Conservation (phyloP, 2,888 invertebrate species). For the Drosophila mayaguana region DNA sequence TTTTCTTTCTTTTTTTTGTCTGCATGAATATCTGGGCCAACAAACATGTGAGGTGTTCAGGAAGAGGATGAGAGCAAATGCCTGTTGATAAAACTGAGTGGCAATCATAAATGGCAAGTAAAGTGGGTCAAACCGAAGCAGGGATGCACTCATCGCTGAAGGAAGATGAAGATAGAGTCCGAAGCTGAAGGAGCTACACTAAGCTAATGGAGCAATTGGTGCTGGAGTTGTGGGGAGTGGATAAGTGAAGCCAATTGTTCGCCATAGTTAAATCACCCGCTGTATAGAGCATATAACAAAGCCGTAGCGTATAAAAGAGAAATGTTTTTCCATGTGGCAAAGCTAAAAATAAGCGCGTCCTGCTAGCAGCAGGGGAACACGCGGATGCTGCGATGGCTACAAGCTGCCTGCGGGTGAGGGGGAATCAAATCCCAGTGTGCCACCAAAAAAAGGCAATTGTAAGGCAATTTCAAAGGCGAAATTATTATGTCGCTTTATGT, state of each 20-base stretch:
- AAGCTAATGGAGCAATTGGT: neutral
- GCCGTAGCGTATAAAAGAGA: conserved; percentile 38
- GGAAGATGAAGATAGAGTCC: too few relatives aligned
- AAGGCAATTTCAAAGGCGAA: conserved; percentile 78
- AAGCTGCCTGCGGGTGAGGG: neutral
- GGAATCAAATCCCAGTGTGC: conserved; percentile 44
- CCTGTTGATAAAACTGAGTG: conserved; percentile 58
- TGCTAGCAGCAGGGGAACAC: conserved; percentile 6
- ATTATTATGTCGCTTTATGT: conserved; percentile 79
- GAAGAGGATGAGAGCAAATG: conserved; percentile 21
- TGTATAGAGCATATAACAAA: conserved; percentile 37
- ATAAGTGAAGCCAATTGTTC: neutral
- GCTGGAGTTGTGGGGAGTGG: neutral
- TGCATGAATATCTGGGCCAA: conserved; percentile 48
- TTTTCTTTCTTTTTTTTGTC: neutral
- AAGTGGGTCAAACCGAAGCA: conserved; percentile 11
- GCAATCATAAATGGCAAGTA: conserved; percentile 21
- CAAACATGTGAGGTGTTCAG: conserved; percentile 43
- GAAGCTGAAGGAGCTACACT: neutral
- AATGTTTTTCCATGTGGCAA: conserved; percentile 51
- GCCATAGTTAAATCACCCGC: conserved; percentile 1
- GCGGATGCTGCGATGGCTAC: neutral
- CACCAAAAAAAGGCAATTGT: conserved; percentile 64
- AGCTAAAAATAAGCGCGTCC: conserved; percentile 58
- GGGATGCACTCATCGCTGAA: conserved; percentile 17